These are phyloP conservation scores for Pammene aurita DNA, from an alignment of 2,888 invertebrate genomes.

Conservation along the genomic window DNA sequence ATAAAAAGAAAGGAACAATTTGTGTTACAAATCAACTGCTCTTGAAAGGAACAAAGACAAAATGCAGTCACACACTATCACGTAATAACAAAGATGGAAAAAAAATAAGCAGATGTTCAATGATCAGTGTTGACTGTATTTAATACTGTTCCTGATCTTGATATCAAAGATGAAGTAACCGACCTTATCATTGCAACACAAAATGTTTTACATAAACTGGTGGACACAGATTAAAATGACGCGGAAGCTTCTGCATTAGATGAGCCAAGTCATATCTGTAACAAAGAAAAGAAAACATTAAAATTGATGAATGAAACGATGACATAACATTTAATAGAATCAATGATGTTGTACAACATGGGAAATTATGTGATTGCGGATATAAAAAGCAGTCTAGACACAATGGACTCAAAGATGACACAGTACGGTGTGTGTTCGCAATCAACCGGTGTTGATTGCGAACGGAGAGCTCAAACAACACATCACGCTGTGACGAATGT, in stretches of 20 bases:
- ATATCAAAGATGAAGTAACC: conserved; percentile 42
- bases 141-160: conserved; percentile 54
- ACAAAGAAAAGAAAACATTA: conserved; percentile 55
- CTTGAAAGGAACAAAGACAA: conserved; percentile 60
- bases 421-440: no score
- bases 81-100: conserved; percentile 47
- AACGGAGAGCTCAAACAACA: conserved; percentile 43
- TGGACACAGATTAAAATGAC: conserved; percentile 53
- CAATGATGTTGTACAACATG: conserved; percentile 13
- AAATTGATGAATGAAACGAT: conserved; percentile 11
- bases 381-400: conserved; percentile 23
- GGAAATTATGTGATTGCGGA: conserved; percentile 7
- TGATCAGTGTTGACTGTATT: conserved; percentile 68
- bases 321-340: conserved; percentile 1
- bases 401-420: conserved; percentile 22
- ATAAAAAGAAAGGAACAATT: conserved; percentile 50
- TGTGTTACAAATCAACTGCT: conserved; percentile 57
- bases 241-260: conserved; percentile 56
- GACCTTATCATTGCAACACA: conserved; percentile 60
- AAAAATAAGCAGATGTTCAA: conserved; percentile 44
- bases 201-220: conserved; percentile 54
- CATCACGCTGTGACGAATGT: conserved; percentile 67
- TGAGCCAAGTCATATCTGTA: conserved; percentile 68
- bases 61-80: conserved; percentile 69
- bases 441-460: conserved; percentile 31